Evolutionary conservation across 2,888 invertebrate species (phyloP).

Genomic region (Romanomermis culicivorax): DNA sequence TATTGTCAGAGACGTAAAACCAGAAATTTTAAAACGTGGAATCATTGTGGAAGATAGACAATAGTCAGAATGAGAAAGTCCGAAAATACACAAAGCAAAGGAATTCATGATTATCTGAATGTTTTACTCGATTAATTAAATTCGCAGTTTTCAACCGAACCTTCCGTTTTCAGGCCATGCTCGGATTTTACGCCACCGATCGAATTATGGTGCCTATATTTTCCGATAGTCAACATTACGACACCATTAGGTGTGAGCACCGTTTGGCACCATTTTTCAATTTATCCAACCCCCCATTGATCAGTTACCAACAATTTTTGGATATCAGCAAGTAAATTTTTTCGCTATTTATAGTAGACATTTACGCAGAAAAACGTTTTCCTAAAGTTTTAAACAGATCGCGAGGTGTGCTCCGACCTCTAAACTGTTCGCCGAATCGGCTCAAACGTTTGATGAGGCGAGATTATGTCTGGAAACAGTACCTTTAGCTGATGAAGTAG

Average conservation of each 20-base stretch:
- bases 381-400: background rate
- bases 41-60: no score
- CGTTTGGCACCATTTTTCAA: slow-evolving; percentile 70
- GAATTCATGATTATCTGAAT: no score
- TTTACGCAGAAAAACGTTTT: background rate
- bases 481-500: background rate
- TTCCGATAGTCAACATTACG: slow-evolving; percentile 43
- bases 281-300: slow-evolving; percentile 65
- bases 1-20: no score
- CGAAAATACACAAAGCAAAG: no score
- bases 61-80: no score
- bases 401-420: background rate
- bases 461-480: background rate
- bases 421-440: background rate
- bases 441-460: background rate
- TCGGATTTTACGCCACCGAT: slow-evolving; percentile 65
- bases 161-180: slow-evolving; percentile 67
- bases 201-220: slow-evolving; percentile 42
- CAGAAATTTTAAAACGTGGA: no score
- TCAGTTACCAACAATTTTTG: slow-evolving; percentile 66
- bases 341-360: background rate
- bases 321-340: slow-evolving; percentile 41
- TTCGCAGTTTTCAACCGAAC: no score
- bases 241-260: slow-evolving; percentile 79
- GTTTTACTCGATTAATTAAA: no score